These are phyloP conservation scores for Orthosia cruda DNA, from an alignment of 2,888 invertebrate genomes.

Conservation along the genomic window DNA sequence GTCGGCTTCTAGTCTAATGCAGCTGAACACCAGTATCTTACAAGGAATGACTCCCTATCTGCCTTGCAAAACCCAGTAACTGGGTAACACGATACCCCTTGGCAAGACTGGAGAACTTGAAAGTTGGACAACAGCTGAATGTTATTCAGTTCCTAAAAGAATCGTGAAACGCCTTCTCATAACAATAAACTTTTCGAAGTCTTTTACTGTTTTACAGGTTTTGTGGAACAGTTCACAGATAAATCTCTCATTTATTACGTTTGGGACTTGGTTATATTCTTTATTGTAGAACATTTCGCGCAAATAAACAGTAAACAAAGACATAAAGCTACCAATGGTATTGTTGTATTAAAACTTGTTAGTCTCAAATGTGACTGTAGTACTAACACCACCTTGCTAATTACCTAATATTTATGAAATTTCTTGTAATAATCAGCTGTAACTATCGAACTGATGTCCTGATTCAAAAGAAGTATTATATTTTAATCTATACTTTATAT, in stretches of 20 bases:
- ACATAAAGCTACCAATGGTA: background rate
- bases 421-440: background rate
- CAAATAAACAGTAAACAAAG: background rate
- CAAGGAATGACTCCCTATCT: too few relatives aligned
- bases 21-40: too few relatives aligned
- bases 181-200: background rate
- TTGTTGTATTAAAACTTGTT: background rate
- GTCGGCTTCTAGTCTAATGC: too few relatives aligned
- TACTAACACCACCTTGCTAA: too few relatives aligned
- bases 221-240: constrained; percentile 12
- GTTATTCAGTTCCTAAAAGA: background rate
- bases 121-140: background rate
- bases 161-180: background rate
- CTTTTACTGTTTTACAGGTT: background rate
- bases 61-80: background rate
- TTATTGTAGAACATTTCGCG: background rate
- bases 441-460: too few relatives aligned
- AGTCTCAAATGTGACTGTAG: too few relatives aligned
- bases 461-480: too few relatives aligned
- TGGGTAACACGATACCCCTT: background rate
- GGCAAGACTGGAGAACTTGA: background rate
- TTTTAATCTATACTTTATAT: too few relatives aligned
- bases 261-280: background rate
- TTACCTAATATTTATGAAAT: too few relatives aligned
- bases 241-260: constrained; percentile 15